Base-by-base conservation (phyloP, 2,797 vertebrate genomes). In the Anguilla pacifica region DNA sequence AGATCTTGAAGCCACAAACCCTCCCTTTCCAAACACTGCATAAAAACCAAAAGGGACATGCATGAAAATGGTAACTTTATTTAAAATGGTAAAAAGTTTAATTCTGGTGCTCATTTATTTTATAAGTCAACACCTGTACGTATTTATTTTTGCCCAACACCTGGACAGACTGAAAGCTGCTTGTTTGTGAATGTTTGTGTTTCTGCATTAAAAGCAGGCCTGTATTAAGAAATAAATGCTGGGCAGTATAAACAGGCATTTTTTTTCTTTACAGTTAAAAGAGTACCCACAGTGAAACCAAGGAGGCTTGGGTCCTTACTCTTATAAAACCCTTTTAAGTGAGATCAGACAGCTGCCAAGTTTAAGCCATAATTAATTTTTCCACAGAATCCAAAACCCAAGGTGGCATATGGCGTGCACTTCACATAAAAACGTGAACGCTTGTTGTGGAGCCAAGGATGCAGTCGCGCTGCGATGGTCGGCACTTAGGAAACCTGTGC, bases 301-400 rank as follows among this genome's bases (percentile, higher is more conserved):
- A 79, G 90, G 92, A 88, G 86, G 57, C 88, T 64, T 25, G 90
- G 91, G 86, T 91, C 83, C 64, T 72, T 53, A 85, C 87, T 91
- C 85, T 84, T 64, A 90, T 85, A 87, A 91, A 87, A 11, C 39
- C 88, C 90, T 93, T 93, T 94, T 90, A 96, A 94, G 94, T 95
- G 93, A 93, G 91, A 72, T 67, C 84, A 0, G 6, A 35, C 86
- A 0, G 0, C 82, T 84, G 93, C 93, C 94, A 95, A 94, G 87
- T 72, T 85, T 94, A 94, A 94, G 11, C 43, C 19, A 84, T 87
- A 92, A 92, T 90, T 91, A 91, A 91, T 90, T 83, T 55, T 91
- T 88, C 89, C 90, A 79, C 35, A 19, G 35, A 79, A 79, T 92
- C 90, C 11, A 49, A 84, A 64, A 13, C 87, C 89, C 74, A 86